These are phyloP conservation scores for Ligdia adustata DNA, from an alignment of 2,888 invertebrate species.

Conservation along the genomic window DNA sequence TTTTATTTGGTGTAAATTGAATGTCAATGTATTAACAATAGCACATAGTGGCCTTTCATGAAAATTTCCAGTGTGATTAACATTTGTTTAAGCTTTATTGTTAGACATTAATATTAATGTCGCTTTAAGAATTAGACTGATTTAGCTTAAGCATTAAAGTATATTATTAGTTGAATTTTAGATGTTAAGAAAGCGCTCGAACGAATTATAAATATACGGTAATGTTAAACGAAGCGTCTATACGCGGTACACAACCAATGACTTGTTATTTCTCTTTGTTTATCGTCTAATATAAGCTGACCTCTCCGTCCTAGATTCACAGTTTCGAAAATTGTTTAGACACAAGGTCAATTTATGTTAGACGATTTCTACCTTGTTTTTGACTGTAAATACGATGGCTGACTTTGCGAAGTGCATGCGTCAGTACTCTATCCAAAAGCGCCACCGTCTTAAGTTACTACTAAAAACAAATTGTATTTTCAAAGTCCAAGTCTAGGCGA, in stretches of 20 bases:
- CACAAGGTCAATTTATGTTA: constrained; percentile 7
- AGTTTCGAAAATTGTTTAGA: too few relatives aligned
- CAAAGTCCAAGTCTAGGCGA: too few relatives aligned
- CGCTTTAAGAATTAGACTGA: constrained; percentile 84
- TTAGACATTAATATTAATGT: constrained; percentile 73
- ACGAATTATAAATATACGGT: constrained; percentile 47
- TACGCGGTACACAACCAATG: constrained; percentile 21
- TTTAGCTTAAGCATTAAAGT: constrained; percentile 81
- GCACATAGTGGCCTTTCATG: constrained; percentile 70
- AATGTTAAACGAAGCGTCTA: constrained; percentile 26
- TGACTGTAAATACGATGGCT: too few relatives aligned
- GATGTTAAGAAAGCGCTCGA: constrained; percentile 66
- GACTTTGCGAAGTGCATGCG: too few relatives aligned
- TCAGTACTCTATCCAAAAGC: too few relatives aligned
- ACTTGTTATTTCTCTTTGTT: constrained; percentile 20
- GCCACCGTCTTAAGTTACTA: too few relatives aligned
- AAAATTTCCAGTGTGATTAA: constrained; percentile 76
- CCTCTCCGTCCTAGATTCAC: background rate
- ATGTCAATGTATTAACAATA: constrained; percentile 44
- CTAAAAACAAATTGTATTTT: too few relatives aligned
- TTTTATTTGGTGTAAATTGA: constrained; percentile 35
- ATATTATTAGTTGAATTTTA: constrained; percentile 77
- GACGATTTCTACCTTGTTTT: constrained; percentile 35
- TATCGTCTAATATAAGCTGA: constrained; percentile 11
- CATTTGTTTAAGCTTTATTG: constrained; percentile 78